Percentiles rank a stretch among this genome's conserved stretches.
Conservation (phyloP, 1,140 invertebrate genomes). For the Drosophila pseudoobscura region DNA sequence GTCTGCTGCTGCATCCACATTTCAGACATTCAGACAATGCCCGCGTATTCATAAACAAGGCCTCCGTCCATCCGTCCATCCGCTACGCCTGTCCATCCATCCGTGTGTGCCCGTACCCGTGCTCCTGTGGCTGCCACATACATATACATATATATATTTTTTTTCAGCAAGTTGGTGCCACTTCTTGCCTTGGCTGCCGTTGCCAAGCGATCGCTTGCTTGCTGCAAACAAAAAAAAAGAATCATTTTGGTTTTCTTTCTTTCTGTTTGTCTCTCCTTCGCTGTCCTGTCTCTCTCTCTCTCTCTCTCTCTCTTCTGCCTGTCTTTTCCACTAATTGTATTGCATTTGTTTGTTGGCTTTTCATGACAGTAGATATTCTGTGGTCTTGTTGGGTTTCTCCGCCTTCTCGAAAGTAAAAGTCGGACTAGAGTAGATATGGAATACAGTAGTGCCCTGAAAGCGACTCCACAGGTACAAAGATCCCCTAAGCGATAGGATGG, state of each 20-base stretch:
- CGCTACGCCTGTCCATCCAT: conserved; percentile 9
- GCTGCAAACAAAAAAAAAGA: conserved; percentile 30
- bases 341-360: no score
- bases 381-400: no score
- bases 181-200: conserved; percentile 29
- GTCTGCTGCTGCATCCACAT: conserved; percentile 13
- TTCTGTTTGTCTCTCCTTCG: neutral
- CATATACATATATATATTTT: conserved; percentile 1
- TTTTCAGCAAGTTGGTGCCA: conserved; percentile 66
- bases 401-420: no score
- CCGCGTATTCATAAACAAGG: conserved; percentile 75
- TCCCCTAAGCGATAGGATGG: no score
- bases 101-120: conserved; percentile 10
- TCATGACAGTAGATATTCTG: no score
- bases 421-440: no score
- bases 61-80: conserved; percentile 24
- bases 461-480: no score
- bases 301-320: conserved; percentile 31
- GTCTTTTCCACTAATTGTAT: neutral
- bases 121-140: conserved; percentile 6
- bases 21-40: conserved; percentile 60
- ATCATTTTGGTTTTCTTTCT: conserved; percentile 1
- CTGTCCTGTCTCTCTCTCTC: neutral
- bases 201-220: conserved; percentile 24
- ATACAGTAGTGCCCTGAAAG: no score